Conservation (phyloP, 2,113 vertebrate genomes). For the Oreamnos americanus region DNA sequence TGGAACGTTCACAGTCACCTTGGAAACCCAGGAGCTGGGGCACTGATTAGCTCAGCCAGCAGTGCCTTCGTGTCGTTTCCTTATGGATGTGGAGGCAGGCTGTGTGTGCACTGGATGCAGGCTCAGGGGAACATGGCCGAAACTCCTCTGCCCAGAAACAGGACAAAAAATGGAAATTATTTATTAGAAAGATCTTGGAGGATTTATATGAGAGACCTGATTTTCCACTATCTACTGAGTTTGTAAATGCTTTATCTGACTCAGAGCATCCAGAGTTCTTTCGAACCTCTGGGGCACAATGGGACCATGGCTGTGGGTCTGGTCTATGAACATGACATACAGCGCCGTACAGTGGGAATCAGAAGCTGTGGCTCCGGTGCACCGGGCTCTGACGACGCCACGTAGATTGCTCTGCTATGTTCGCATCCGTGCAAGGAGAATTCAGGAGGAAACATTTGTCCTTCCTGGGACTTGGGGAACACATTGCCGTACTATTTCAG, state of each 20-base stretch:
- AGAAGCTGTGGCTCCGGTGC: background rate
- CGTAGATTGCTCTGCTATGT: background rate
- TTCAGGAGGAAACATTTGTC: background rate
- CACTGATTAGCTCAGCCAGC: background rate
- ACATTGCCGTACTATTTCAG: background rate
- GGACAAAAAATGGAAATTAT: constrained; percentile 25
- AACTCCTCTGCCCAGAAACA: background rate
- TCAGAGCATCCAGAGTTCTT: background rate
- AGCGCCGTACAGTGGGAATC: background rate
- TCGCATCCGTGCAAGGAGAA: background rate
- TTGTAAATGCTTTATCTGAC: background rate
- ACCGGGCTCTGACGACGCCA: background rate
- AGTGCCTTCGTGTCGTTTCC: background rate
- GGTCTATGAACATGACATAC: background rate
- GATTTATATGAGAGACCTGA: background rate
- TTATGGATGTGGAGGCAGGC: background rate
- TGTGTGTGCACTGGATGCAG: background rate
- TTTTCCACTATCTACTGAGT: background rate
- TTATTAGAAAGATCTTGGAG: background rate
- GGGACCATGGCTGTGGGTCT: background rate
- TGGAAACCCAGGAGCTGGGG: background rate
- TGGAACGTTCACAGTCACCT: background rate
- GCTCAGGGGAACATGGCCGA: background rate
- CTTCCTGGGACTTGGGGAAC: background rate
- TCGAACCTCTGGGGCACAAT: background rate